Conservation (phyloP, 2,113 vertebrate species). For the Toxotes jaculatrix region DNA sequence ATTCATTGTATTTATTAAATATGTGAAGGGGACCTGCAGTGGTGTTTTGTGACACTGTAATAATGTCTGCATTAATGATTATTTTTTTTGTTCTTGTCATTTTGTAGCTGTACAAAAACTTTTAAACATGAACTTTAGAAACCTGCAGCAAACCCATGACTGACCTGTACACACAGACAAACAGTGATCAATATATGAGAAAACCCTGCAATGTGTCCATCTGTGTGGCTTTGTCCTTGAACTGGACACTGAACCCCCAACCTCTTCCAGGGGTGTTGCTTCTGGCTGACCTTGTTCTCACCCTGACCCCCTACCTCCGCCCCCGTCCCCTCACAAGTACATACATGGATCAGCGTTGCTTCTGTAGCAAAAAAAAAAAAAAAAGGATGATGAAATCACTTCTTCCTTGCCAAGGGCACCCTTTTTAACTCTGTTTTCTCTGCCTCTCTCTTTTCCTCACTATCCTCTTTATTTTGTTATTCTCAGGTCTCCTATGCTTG, state of each 20-base stretch:
- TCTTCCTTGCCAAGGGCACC: not conserved
- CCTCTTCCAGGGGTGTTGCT: slow-evolving; percentile 24
- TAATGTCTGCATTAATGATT: not conserved
- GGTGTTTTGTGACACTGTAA: not conserved
- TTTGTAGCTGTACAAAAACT: not conserved
- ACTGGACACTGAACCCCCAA: slow-evolving; percentile 29
- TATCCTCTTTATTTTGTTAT: not conserved
- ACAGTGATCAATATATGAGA: slow-evolving; percentile 16
- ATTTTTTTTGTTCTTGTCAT: not conserved
- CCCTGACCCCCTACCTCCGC: slow-evolving; percentile 12
- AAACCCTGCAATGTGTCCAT: slow-evolving; percentile 37
- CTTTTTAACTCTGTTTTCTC: too few species aligned
- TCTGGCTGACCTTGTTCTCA: slow-evolving; percentile 36
- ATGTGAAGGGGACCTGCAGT: not conserved
- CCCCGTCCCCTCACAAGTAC: not conserved
- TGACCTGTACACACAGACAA: slow-evolving; percentile 24
- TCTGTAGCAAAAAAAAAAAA: not conserved
- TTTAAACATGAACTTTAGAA: not conserved
- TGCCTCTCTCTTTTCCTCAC: not conserved
- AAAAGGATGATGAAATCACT: not conserved
- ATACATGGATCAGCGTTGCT: slow-evolving; percentile 35
- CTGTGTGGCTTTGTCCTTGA: slow-evolving; percentile 48
- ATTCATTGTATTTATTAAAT: not conserved
- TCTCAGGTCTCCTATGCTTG: not conserved
- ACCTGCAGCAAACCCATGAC: not conserved